Conservation (phyloP, 1,140 invertebrate genomes). For the Diprion similis region DNA sequence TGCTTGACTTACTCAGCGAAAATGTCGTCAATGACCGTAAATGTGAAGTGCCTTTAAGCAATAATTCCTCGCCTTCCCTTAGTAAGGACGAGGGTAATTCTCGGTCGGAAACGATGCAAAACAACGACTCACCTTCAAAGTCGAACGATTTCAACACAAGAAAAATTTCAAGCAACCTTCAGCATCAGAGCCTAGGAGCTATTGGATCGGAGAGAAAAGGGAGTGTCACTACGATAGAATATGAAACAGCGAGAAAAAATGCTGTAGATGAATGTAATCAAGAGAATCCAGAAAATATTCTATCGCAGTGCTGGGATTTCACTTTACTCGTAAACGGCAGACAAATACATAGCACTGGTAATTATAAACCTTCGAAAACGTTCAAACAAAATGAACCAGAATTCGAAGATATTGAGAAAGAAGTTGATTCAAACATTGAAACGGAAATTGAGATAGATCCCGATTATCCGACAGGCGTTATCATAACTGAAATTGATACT, state of each 20-base stretch:
- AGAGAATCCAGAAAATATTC: slow-evolving; percentile 23
- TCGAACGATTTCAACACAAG: neutral
- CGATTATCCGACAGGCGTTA: neutral
- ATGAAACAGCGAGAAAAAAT: slow-evolving; percentile 11
- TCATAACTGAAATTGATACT: neutral
- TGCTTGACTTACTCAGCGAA: neutral
- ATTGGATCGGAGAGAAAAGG: slow-evolving; percentile 42
- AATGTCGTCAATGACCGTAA: neutral
- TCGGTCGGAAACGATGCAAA: too few relatives aligned
- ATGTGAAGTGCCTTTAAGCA: neutral
- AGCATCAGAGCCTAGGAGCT: slow-evolving; percentile 33
- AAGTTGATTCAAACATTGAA: neutral
- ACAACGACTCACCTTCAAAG: neutral
- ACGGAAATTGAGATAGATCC: neutral
- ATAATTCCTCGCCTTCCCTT: neutral
- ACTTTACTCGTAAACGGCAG: slow-evolving; percentile 29
- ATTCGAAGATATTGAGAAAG: neutral
- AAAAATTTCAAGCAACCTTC: slow-evolving; percentile 9
- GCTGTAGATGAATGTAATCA: slow-evolving; percentile 4
- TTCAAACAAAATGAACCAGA: neutral
- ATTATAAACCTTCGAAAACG: slow-evolving; percentile 13
- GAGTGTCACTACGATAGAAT: slow-evolving; percentile 10
- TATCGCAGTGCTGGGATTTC: slow-evolving; percentile 39
- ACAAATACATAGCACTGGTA: slow-evolving; percentile 27
- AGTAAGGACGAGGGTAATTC: too few relatives aligned